phyloP scores from a whole-genome alignment of 2,888 invertebrate genomes.

The Oscheius onirici region DNA sequence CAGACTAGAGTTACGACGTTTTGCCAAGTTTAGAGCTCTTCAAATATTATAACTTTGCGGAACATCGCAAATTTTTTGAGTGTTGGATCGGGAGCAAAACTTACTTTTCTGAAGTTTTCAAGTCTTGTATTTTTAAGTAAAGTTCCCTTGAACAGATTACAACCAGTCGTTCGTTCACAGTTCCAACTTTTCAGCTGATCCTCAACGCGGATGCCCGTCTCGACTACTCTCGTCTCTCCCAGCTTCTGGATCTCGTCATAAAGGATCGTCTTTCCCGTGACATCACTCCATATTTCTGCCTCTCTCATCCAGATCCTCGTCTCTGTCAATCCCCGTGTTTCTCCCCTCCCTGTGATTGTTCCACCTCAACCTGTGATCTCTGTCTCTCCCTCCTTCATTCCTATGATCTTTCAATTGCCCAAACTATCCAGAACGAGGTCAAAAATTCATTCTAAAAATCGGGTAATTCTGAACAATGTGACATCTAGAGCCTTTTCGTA shows the following conservation, averaged over 20 bases:
- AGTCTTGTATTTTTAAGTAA: no score
- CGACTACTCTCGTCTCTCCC: constrained; percentile 29
- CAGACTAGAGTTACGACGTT: no score
- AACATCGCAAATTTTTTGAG: no score
- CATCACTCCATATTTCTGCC: constrained; percentile 20
- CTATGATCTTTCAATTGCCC: constrained; percentile 23
- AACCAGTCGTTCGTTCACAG: not conserved
- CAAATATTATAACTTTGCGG: no score
- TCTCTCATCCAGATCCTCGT: constrained; percentile 25
- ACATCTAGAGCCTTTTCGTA: constrained; percentile 15
- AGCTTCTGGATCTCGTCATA: constrained; percentile 23
- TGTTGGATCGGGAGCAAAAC: no score
- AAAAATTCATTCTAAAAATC: not conserved
- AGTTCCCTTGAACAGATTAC: no score
- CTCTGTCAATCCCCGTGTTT: constrained; percentile 13
- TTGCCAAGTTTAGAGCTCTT: no score
- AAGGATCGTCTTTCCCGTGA: not conserved
- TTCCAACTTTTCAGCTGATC: constrained; percentile 36
- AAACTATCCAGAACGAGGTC: constrained; percentile 5
- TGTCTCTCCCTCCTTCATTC: not conserved
- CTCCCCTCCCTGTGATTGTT: constrained; percentile 8
- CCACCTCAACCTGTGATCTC: not conserved
- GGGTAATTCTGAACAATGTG: constrained; percentile 11
- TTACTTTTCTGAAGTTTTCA: no score
- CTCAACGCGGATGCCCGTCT: constrained; percentile 56